Conservation (phyloP, 1,140 invertebrate genomes). For the Teleogryllus occipitalis region DNA sequence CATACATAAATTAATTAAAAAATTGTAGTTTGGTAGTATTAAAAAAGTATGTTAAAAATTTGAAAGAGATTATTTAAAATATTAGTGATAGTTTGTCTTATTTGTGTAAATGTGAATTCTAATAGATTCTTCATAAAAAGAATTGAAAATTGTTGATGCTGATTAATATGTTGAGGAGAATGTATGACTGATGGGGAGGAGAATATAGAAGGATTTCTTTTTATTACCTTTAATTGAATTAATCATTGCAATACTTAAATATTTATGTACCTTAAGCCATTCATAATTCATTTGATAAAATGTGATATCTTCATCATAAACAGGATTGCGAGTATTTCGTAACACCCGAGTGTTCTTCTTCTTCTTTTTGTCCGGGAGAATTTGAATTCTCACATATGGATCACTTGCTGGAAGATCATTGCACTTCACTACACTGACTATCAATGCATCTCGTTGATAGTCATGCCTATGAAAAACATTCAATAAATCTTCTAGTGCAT, state of each 20-base stretch:
- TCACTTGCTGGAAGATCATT: conserved; percentile 77
- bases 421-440: conserved; percentile 85
- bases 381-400: conserved; percentile 90
- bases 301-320: conserved; percentile 94
- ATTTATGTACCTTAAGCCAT: conserved; percentile 54
- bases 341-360: conserved; percentile 91
- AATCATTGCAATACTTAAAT: not conserved
- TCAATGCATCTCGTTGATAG: conserved; percentile 54
- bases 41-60: no score
- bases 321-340: conserved; percentile 82
- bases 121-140: no score
- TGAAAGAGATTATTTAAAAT: no score
- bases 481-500: not conserved
- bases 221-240: not conserved
- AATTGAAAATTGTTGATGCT: no score
- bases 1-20: no score
- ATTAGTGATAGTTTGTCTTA: no score
- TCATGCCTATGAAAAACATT: conserved; percentile 75
- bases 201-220: not conserved
- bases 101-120: no score
- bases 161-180: no score
- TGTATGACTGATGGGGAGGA: no score
- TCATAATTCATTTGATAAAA: conserved; percentile 85
- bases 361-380: conserved; percentile 90
- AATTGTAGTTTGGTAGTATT: no score